These are phyloP conservation scores for Pterobdella sp. DNA, from an alignment of 2,888 invertebrate species.

Conservation along the genomic window DNA sequence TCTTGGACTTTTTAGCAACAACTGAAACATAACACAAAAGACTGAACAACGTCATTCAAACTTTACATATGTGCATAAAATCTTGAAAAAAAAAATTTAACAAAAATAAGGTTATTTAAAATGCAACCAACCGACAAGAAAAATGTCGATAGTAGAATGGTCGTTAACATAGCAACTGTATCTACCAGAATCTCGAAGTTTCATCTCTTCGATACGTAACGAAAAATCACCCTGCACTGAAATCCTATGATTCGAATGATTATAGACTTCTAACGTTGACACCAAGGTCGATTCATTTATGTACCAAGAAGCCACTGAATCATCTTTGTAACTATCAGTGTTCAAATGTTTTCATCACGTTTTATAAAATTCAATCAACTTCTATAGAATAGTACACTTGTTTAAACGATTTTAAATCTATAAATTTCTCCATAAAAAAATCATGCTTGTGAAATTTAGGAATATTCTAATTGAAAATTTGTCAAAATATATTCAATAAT, in stretches of 20 bases:
- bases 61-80: neutral
- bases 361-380: too few species aligned
- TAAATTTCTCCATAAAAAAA: too few species aligned
- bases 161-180: conserved; percentile 29
- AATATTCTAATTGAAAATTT: too few species aligned
- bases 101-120: neutral
- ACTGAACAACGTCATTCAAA: too few species aligned
- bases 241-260: conserved; percentile 17
- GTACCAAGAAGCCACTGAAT: conserved; percentile 13
- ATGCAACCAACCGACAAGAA: conserved; percentile 17
- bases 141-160: conserved; percentile 24
- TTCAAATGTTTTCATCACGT: too few species aligned
- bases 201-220: conserved; percentile 10
- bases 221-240: conserved; percentile 12
- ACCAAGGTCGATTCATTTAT: conserved; percentile 18
- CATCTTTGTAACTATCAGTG: conserved; percentile 17
- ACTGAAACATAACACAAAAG: too few species aligned
- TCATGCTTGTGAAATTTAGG: too few species aligned
- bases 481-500: too few species aligned
- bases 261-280: conserved; percentile 18
- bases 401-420: too few species aligned
- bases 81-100: neutral
- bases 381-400: too few species aligned
- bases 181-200: conserved; percentile 18
- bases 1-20: too few species aligned